phyloP scores from a whole-genome alignment of 2,797 vertebrate genomes.

The Melanotaenia pygmaea region DNA sequence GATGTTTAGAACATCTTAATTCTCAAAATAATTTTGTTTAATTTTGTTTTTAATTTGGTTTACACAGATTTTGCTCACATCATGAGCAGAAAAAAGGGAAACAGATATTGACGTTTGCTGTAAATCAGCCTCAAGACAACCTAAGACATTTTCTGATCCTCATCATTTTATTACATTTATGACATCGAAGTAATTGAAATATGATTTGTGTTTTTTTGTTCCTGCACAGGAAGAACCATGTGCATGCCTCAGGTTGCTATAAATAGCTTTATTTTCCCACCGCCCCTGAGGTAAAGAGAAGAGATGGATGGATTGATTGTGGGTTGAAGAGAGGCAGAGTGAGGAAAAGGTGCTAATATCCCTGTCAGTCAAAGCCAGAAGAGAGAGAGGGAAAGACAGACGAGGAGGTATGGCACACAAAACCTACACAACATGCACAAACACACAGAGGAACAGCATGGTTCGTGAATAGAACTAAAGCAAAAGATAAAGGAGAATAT shows the following conservation, averaged over 20 bases:
- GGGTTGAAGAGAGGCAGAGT: conserved; percentile 35
- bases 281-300: conserved; percentile 36
- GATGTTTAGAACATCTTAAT: no score
- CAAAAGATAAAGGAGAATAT: conserved; percentile 11
- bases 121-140: background rate
- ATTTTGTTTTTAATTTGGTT: background rate
- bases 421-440: background rate
- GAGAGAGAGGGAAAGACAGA: background rate
- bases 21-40: no score
- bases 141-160: background rate
- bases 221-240: conserved; percentile 11
- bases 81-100: background rate
- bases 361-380: conserved; percentile 64
- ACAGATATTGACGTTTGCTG: background rate
- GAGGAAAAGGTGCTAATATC: conserved; percentile 66
- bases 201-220: background rate
- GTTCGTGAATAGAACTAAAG: conserved; percentile 22
- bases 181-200: background rate
- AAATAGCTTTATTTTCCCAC: conserved; percentile 68
- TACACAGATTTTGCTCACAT: background rate
- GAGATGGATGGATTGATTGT: conserved; percentile 63
- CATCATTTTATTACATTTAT: background rate
- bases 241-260: conserved; percentile 47
- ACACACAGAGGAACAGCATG: background rate
- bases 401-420: background rate